These are phyloP conservation scores for Rattus rattus DNA, from an alignment of 2,113 vertebrate species.

Conservation along the genomic window DNA sequence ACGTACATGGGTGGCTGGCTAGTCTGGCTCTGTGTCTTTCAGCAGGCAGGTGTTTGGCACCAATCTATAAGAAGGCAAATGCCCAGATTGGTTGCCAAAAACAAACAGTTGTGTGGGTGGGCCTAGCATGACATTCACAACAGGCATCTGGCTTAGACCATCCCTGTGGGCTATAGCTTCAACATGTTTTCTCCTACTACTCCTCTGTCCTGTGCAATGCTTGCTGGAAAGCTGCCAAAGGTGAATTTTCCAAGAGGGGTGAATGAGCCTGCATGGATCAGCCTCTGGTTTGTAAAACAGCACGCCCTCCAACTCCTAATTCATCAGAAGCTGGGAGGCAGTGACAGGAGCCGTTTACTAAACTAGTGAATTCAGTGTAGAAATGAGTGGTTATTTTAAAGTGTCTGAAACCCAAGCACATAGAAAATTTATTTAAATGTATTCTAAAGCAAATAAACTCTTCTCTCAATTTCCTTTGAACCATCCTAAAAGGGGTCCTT, in stretches of 20 bases:
- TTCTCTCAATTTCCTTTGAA: slow-evolving; percentile 40
- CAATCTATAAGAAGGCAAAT: slow-evolving; percentile 62
- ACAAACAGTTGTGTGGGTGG: slow-evolving; percentile 64
- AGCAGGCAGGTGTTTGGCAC: slow-evolving; percentile 57
- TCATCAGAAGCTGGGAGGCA: slow-evolving; percentile 41
- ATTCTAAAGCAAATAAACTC: slow-evolving; percentile 23
- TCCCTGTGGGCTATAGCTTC: slow-evolving; percentile 47
- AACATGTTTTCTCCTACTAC: slow-evolving; percentile 45
- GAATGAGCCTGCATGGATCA: slow-evolving; percentile 33
- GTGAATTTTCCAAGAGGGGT: slow-evolving; percentile 46
- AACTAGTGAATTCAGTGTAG: neutral
- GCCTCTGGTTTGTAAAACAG: slow-evolving; percentile 38
- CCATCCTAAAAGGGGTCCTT: neutral
- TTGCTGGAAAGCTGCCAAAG: slow-evolving; percentile 37
- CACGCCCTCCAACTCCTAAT: neutral
- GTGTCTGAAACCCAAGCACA: neutral
- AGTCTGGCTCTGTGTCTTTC: slow-evolving; percentile 38
- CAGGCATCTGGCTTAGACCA: slow-evolving; percentile 63
- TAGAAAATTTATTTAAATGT: slow-evolving; percentile 50
- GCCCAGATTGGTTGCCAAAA: slow-evolving; percentile 61
- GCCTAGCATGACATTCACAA: slow-evolving; percentile 60
- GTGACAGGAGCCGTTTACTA: slow-evolving; percentile 16
- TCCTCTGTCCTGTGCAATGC: slow-evolving; percentile 18
- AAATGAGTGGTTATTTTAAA: slow-evolving; percentile 60
- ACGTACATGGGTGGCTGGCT: neutral